Evolutionary conservation across 2,113 vertebrate genomes (phyloP).

Genomic region (Pelmatolapia mariae): DNA sequence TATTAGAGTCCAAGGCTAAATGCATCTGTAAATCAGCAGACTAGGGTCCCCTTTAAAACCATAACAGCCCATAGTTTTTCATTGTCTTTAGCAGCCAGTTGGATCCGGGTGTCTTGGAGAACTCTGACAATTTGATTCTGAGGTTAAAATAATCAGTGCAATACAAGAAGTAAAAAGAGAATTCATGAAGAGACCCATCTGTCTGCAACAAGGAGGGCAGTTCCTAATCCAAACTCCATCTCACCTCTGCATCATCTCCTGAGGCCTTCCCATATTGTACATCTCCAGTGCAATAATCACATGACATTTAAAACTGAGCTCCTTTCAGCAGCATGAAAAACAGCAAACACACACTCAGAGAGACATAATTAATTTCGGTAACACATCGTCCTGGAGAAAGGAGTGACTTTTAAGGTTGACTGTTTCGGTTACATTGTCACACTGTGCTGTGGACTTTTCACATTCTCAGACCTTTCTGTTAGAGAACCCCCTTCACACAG

Average conservation of each 20-base stretch:
- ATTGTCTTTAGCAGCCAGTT: not conserved
- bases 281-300: not conserved
- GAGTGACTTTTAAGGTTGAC: slow-evolving; percentile 11
- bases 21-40: not conserved
- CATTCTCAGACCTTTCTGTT: slow-evolving; percentile 28
- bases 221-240: not conserved
- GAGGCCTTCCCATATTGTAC: not conserved
- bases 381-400: not conserved
- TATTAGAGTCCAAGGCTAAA: not conserved
- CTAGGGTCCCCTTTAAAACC: not conserved
- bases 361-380: not conserved
- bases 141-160: not conserved
- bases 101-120: not conserved
- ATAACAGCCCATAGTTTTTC: not conserved
- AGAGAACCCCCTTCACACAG: not conserved
- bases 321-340: not conserved
- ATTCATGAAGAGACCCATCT: not conserved
- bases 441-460: not conserved
- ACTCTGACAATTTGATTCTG: not conserved
- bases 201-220: not conserved
- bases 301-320: slow-evolving; percentile 15
- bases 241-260: not conserved
- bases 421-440: not conserved
- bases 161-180: not conserved
- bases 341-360: not conserved